A percentile compares a stretch with the other conserved stretches of the same genome.
These are phyloP conservation scores for Neodiprion lecontei DNA, from an alignment of 1,140 invertebrate species.

Conservation along the genomic window DNA sequence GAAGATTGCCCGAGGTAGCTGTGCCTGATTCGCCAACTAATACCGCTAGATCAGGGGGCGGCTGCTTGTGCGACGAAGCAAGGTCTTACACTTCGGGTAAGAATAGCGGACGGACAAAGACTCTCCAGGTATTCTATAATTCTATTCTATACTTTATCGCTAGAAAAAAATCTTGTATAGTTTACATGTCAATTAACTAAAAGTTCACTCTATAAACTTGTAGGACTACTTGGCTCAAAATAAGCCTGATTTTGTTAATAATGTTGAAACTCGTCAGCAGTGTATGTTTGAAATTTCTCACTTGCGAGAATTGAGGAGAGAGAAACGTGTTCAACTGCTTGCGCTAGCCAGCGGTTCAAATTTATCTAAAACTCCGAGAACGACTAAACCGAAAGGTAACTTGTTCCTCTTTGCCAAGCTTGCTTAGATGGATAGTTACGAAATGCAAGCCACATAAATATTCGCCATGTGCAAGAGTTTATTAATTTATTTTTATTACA, in stretches of 20 bases:
- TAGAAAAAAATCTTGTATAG: too few species aligned
- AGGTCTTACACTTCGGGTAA: constrained; percentile 26
- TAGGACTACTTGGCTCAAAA: constrained; percentile 56
- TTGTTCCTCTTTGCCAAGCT: constrained; percentile 12
- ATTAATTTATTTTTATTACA: constrained; percentile 29
- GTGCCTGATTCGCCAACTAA: constrained; percentile 21
- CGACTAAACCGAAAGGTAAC: constrained; percentile 42
- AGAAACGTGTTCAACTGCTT: constrained; percentile 50
- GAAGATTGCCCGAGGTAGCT: neutral
- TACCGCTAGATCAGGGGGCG: constrained; percentile 25
- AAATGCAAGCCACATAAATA: neutral
- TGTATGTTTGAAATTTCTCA: constrained; percentile 56
- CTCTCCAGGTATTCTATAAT: constrained; percentile 40
- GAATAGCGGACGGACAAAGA: constrained; percentile 30
- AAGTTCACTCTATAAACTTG: constrained; percentile 23
- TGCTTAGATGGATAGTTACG: neutral
- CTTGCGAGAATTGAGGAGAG: constrained; percentile 50
- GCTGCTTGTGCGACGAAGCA: constrained; percentile 37
- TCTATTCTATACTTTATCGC: neutral
- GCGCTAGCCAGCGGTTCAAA: constrained; percentile 47
- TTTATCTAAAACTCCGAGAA: constrained; percentile 37
- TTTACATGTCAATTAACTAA: neutral
- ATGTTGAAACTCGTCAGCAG: constrained; percentile 54
- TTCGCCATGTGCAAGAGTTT: neutral
- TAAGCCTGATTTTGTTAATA: constrained; percentile 54